Conservation (phyloP, 2,797 vertebrate genomes). For the Syngnathus acus region DNA sequence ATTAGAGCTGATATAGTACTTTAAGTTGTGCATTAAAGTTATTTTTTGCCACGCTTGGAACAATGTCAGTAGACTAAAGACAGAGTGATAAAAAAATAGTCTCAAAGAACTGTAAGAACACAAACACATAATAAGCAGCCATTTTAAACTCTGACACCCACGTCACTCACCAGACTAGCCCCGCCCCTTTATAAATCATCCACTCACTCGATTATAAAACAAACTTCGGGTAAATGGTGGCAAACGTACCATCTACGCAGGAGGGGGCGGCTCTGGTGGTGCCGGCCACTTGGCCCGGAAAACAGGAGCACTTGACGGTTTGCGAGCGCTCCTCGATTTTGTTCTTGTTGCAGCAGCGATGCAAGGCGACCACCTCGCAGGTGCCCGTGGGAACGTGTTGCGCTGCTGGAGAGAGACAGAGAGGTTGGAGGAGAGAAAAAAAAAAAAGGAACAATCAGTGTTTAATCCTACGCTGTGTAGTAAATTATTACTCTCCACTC, state of each 20-base stretch:
- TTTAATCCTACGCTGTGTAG: not conserved
- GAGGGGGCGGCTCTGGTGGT: conserved; percentile 92
- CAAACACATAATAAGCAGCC: not conserved
- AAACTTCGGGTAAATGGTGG: conserved; percentile 20
- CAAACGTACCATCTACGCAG: conserved; percentile 87
- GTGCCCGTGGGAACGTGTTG: conserved; percentile 90
- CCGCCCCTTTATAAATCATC: too few species aligned
- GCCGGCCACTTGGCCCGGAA: conserved; percentile 95
- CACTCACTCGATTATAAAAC: not conserved
- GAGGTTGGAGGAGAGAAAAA: not conserved
- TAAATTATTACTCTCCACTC: not conserved
- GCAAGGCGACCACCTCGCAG: conserved; percentile 95
- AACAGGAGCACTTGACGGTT: conserved; percentile 98
- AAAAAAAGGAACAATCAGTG: not conserved
- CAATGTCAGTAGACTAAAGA: not conserved
- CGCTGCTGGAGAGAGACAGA: conserved; percentile 53
- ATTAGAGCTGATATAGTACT: not conserved
- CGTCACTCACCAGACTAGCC: too few species aligned
- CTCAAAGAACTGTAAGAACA: not conserved
- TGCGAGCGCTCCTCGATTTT: conserved; percentile 98
- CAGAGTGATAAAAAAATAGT: too few species aligned
- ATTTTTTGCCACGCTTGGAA: too few species aligned
- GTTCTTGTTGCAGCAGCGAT: conserved; percentile 99
- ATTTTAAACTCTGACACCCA: too few species aligned
- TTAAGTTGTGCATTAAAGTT: not conserved